Percentiles rank a stretch among this genome's conserved stretches.
phyloP scores from a whole-genome alignment of 2,888 invertebrate genomes.

The Entomobrya proxima region DNA sequence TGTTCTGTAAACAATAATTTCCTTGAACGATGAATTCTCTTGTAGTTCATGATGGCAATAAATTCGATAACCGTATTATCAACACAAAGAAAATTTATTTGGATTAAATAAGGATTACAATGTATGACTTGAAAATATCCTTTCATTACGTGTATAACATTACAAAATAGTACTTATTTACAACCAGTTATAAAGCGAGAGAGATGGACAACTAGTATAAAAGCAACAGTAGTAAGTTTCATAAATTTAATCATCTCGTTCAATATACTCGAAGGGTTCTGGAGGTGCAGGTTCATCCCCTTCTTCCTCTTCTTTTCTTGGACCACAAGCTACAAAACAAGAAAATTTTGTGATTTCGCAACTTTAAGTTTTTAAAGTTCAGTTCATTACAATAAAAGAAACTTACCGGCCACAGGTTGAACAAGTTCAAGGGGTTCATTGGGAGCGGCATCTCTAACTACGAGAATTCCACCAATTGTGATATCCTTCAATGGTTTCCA shows the following conservation, averaged over 20 bases:
- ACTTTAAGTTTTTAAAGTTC: not conserved
- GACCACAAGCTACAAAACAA: slow-evolving; percentile 84
- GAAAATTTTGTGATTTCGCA: no score
- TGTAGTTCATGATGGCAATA: no score
- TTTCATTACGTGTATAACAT: slow-evolving; percentile 21
- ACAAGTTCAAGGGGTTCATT: slow-evolving; percentile 89
- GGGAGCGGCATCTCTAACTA: slow-evolving; percentile 91
- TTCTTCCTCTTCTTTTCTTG: slow-evolving; percentile 83
- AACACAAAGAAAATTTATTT: no score
- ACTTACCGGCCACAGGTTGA: slow-evolving; percentile 88
- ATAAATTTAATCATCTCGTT: slow-evolving; percentile 78
- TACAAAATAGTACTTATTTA: slow-evolving; percentile 59
- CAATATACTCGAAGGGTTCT: slow-evolving; percentile 97
- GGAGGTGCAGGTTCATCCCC: slow-evolving; percentile 98
- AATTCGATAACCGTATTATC: no score
- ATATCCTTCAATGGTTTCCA: slow-evolving; percentile 94
- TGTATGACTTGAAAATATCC: slow-evolving; percentile 43
- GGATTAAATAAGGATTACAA: no score
- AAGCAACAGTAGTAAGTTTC: not conserved
- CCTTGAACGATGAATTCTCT: no score
- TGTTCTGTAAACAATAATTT: no score
- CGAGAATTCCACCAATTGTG: slow-evolving; percentile 95
- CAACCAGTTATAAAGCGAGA: slow-evolving; percentile 18
- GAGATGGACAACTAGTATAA: not conserved
- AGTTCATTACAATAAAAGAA: not conserved